Evolutionary conservation across 2,113 vertebrate genomes (phyloP).

Genomic region (Lophochroa leadbeateri): DNA sequence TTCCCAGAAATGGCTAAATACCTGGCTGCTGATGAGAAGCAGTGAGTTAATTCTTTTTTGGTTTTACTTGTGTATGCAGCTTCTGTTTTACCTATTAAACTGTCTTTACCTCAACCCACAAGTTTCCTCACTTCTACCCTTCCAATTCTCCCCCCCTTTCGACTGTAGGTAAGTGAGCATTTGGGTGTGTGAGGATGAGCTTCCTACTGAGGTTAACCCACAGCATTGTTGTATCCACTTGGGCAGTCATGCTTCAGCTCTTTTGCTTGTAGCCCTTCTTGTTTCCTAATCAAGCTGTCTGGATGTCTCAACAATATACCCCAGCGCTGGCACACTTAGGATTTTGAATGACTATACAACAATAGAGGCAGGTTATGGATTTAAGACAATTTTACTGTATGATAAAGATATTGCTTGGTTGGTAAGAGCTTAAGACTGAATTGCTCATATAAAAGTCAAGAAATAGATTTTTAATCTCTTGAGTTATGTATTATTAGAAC

Average conservation of each 20-base stretch:
- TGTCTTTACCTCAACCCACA: background rate
- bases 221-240: background rate
- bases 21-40: background rate
- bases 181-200: background rate
- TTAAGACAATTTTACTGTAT: background rate
- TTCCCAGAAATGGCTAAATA: background rate
- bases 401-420: background rate
- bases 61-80: background rate
- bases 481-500: background rate
- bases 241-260: background rate
- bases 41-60: background rate
- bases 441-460: background rate
- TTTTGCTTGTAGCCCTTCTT: background rate
- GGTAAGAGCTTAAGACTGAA: background rate
- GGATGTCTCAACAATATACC: background rate
- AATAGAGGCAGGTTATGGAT: background rate
- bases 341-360: background rate
- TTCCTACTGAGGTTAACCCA: background rate
- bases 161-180: background rate
- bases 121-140: background rate
- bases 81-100: background rate
- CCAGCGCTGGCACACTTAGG: background rate
- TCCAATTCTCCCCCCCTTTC: background rate
- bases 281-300: background rate
- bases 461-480: background rate